Conservation (phyloP, 1,140 invertebrate species). For the Pectinophora gossypiella region DNA sequence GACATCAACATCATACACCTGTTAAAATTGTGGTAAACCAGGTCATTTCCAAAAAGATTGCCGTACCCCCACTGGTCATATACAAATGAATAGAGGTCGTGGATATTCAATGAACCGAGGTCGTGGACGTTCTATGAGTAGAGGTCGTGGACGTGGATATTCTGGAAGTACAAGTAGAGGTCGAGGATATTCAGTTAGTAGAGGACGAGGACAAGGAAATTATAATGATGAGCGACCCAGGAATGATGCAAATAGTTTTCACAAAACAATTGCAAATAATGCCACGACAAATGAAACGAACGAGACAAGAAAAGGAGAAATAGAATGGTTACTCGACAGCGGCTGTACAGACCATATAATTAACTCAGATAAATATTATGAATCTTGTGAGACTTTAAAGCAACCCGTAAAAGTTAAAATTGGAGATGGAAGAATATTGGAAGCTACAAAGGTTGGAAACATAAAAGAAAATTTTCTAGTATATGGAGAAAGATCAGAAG, state of each 20-base stretch:
- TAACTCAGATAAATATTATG: slow-evolving; percentile 44
- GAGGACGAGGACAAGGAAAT: slow-evolving; percentile 18
- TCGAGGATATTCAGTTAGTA: not conserved
- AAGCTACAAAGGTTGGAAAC: slow-evolving; percentile 43
- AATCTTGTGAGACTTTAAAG: slow-evolving; percentile 35
- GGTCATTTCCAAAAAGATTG: slow-evolving; percentile 39
- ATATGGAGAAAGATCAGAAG: slow-evolving; percentile 20
- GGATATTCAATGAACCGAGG: slow-evolving; percentile 12
- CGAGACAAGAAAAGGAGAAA: slow-evolving; percentile 22
- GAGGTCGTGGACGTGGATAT: slow-evolving; percentile 16
- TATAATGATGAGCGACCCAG: slow-evolving; percentile 14
- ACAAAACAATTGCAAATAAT: not conserved
- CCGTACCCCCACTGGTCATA: too few species aligned
- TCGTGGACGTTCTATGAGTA: slow-evolving; percentile 23
- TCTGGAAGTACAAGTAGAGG: not conserved
- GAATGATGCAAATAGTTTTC: not conserved
- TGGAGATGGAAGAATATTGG: slow-evolving; percentile 25
- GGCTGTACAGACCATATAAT: slow-evolving; percentile 53
- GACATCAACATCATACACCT: too few species aligned
- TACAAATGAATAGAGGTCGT: too few species aligned
- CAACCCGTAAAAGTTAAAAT: slow-evolving; percentile 33
- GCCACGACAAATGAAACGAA: slow-evolving; percentile 5
- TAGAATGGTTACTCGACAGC: slow-evolving; percentile 48
- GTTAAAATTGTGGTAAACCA: slow-evolving; percentile 36
- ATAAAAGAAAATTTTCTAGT: slow-evolving; percentile 22